Conservation (phyloP, 1,140 invertebrate genomes). For the Ceratosolen solmsi region DNA sequence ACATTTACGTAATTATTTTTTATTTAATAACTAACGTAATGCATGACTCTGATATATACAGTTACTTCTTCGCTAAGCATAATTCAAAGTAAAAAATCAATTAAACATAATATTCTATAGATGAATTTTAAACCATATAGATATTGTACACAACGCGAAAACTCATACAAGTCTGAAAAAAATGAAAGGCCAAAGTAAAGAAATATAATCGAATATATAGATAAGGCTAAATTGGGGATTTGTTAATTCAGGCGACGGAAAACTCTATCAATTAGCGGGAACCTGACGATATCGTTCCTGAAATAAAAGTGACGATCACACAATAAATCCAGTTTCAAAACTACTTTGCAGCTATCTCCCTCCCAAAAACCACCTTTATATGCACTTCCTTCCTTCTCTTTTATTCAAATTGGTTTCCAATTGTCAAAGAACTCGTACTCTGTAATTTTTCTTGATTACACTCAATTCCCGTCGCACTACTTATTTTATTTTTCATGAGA, state of each 20-base stretch:
- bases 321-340: slow-evolving; percentile 19
- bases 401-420: background rate
- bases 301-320: slow-evolving; percentile 44
- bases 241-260: background rate
- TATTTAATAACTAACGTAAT: background rate
- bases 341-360: background rate
- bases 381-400: slow-evolving; percentile 13
- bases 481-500: slow-evolving; percentile 8
- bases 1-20: too few relatives aligned
- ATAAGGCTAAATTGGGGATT: background rate
- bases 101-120: background rate
- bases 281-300: slow-evolving; percentile 35
- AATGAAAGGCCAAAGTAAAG: background rate
- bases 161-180: background rate
- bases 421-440: slow-evolving; percentile 4
- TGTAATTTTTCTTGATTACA: background rate
- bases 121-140: background rate
- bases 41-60: background rate
- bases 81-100: background rate
- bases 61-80: too few relatives aligned
- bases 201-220: background rate
- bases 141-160: background rate
- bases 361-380: slow-evolving; percentile 6
- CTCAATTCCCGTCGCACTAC: background rate
- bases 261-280: slow-evolving; percentile 46